Percentiles rank a stretch among this genome's conserved stretches.
Evolutionary conservation across 1,140 invertebrate genomes (phyloP).

Genomic region (Megathymus violae): DNA sequence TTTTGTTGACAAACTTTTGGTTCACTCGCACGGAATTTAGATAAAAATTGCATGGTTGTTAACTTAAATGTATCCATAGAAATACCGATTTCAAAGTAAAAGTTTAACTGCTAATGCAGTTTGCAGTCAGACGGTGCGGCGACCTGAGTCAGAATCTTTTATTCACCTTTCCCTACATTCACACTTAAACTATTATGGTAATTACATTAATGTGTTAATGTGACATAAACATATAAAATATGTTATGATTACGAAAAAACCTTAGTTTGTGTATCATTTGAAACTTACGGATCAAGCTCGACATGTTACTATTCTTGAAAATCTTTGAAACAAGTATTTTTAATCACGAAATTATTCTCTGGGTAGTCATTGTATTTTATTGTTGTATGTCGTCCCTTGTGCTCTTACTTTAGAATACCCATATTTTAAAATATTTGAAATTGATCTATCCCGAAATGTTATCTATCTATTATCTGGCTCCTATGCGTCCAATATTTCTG

Average conservation of each 20-base stretch:
- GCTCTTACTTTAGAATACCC: too few species aligned
- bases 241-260: too few species aligned
- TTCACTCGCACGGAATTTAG: too few species aligned
- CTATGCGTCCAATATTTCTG: not conserved
- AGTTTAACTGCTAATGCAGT: slow-evolving; percentile 79
- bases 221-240: not conserved
- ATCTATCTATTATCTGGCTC: not conserved
- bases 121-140: slow-evolving; percentile 64
- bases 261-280: too few species aligned
- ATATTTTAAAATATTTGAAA: not conserved
- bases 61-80: slow-evolving; percentile 48
- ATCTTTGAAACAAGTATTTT: too few species aligned
- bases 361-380: too few species aligned
- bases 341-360: too few species aligned
- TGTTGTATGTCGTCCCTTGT: too few species aligned
- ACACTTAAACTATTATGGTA: not conserved
- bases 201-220: not conserved
- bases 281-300: too few species aligned
- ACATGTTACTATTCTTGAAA: too few species aligned
- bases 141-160: slow-evolving; percentile 43
- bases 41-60: too few species aligned
- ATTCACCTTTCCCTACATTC: slow-evolving; percentile 15
- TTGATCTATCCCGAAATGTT: not conserved
- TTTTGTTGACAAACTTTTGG: too few species aligned
- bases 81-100: slow-evolving; percentile 71